phyloP scores from a whole-genome alignment of 2,113 vertebrate genomes.

The Bombycilla garrulus region DNA sequence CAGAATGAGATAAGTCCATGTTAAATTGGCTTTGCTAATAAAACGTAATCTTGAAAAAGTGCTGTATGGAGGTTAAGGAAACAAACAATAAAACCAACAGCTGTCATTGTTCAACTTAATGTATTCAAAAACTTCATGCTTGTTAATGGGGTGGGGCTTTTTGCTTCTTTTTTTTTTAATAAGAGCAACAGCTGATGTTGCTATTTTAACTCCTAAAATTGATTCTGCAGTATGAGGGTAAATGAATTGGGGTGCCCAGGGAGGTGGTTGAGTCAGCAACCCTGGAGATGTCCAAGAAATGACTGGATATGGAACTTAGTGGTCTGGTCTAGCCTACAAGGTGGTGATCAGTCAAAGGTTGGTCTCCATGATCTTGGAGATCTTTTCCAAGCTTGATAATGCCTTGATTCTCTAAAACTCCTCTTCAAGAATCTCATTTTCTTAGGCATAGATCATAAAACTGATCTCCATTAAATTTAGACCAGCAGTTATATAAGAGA shows the following conservation, averaged over 20 bases:
- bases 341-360: neutral
- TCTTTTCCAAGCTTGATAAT: neutral
- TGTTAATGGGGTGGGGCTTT: fast-evolving
- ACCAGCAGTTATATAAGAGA: neutral
- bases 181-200: neutral
- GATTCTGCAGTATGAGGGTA: neutral
- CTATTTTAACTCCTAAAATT: neutral
- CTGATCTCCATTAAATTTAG: neutral
- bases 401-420: neutral
- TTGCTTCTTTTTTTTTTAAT: neutral
- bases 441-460: neutral
- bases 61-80: neutral
- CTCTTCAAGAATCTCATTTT: neutral
- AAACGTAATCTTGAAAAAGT: neutral
- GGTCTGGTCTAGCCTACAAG: neutral
- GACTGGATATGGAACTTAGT: neutral
- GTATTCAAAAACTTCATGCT: neutral
- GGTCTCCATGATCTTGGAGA: neutral
- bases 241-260: neutral
- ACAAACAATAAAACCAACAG: neutral
- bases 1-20: neutral
- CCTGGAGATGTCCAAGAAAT: neutral
- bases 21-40: neutral
- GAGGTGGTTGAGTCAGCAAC: neutral
- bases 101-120: neutral